These are phyloP conservation scores for Cataglyphis albicans DNA, from an alignment of 2,888 invertebrate species.

Conservation along the genomic window DNA sequence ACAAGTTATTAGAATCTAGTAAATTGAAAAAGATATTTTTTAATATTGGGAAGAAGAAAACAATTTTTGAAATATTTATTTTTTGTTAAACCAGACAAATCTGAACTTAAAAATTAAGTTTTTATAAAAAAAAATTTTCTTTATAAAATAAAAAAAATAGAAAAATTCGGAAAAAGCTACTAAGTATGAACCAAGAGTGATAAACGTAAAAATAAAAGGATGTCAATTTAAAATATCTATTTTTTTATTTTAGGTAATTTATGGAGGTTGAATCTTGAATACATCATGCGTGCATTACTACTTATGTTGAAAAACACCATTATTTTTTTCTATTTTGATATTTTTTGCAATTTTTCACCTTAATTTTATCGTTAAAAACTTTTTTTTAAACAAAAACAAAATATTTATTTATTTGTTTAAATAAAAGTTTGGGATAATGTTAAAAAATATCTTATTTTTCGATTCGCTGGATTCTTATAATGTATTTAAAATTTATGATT, in stretches of 20 bases:
- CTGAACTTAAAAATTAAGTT: background rate
- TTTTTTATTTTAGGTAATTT: background rate
- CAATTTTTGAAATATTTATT: background rate
- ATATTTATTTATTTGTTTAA: background rate
- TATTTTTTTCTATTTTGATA: conserved; percentile 1
- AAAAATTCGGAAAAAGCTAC: background rate
- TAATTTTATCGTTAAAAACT: background rate
- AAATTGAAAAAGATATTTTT: background rate
- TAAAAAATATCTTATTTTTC: background rate
- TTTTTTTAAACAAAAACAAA: background rate
- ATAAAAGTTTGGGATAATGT: background rate
- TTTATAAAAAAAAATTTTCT: background rate
- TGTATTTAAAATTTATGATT: conserved; percentile 38
- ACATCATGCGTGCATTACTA: background rate
- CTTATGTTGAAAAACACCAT: background rate
- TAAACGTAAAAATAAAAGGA: background rate
- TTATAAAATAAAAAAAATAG: background rate
- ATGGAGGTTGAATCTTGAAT: background rate
- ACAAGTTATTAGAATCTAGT: background rate
- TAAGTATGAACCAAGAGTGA: background rate
- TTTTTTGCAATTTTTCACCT: background rate
- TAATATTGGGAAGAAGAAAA: background rate
- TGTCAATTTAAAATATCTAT: background rate
- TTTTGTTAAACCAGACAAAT: background rate
- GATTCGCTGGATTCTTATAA: conserved; percentile 17